phyloP scores from a whole-genome alignment of 2,888 invertebrate species.

The Lepidocyrtinus sp. region DNA sequence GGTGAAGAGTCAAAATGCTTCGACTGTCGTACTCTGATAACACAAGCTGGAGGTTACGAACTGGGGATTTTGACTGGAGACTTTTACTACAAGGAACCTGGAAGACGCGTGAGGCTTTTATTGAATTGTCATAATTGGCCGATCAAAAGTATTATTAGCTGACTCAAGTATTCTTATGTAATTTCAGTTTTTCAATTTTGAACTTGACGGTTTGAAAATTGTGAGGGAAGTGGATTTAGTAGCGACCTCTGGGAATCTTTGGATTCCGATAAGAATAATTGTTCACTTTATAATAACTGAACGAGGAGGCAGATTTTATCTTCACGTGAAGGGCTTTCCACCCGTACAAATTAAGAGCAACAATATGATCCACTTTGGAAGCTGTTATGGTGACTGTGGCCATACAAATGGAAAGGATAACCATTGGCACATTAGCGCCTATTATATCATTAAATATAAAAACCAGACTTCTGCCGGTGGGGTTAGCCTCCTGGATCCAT shows the following conservation, averaged over 20 bases:
- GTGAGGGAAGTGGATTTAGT: not conserved
- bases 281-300: not conserved
- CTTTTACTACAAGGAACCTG: not conserved
- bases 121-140: not conserved
- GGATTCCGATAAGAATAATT: not conserved
- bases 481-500: not conserved
- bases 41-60: not conserved
- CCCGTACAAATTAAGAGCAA: not conserved
- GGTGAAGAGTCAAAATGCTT: not conserved
- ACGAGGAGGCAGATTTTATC: not conserved
- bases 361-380: not conserved
- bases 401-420: not conserved
- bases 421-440: not conserved
- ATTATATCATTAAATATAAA: not conserved
- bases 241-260: not conserved
- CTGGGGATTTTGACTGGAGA: not conserved
- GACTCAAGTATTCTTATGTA: not conserved
- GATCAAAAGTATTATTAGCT: not conserved
- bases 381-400: not conserved
- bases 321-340: constrained; percentile 3
- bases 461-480: not conserved
- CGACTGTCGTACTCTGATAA: not conserved
- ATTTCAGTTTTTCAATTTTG: not conserved
- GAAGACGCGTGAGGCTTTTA: constrained; percentile 1
- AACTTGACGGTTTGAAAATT: not conserved